Conservation (phyloP, 1,140 invertebrate species). For the Brachionus paranguensis region DNA sequence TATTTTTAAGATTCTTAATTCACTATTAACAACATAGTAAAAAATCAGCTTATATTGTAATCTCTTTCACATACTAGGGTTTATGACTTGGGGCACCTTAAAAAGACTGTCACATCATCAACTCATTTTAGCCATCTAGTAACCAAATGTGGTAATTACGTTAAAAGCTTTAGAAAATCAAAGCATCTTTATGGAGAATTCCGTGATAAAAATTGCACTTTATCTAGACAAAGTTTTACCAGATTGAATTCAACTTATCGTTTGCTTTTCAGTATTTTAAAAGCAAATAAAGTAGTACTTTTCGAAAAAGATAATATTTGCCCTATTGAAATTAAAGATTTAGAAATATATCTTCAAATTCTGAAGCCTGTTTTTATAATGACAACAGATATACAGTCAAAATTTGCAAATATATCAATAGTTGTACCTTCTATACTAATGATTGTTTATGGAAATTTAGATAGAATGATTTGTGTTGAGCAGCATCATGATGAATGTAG, state of each 20-base stretch:
- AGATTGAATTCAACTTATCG: neutral
- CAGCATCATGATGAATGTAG: neutral
- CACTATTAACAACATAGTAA: no score
- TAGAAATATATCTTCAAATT: conserved; percentile 10
- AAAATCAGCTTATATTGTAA: no score
- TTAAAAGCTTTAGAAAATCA: neutral
- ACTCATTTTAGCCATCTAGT: neutral
- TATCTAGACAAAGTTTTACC: neutral
- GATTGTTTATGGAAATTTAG: neutral
- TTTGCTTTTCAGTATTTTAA: neutral
- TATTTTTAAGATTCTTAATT: no score
- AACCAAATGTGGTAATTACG: neutral
- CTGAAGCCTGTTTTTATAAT: neutral
- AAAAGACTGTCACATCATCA: neutral
- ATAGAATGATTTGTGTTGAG: neutral
- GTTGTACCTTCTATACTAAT: neutral
- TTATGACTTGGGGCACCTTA: no score
- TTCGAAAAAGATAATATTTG: neutral
- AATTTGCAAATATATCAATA: neutral
- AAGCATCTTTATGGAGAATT: neutral
- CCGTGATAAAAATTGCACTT: neutral
- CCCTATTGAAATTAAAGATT: neutral
- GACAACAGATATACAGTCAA: neutral
- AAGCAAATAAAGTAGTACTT: neutral
- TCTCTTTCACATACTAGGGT: no score